Evolutionary conservation across 2,888 invertebrate genomes (phyloP).

Genomic region (Drosophila borealis): DNA sequence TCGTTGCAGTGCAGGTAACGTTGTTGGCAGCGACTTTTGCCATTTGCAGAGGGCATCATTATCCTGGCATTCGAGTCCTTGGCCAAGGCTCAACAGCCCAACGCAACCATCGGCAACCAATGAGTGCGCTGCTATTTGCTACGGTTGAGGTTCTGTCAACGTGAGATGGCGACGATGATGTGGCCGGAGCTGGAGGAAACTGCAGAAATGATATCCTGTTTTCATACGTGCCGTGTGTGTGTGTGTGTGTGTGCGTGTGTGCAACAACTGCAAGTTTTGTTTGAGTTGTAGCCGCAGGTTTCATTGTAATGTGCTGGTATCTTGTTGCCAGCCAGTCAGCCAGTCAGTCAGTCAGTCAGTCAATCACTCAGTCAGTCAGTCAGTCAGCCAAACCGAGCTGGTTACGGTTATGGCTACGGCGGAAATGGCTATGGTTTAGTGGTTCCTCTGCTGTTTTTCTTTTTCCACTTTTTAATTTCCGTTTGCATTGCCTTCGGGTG

Average conservation of each 20-base stretch:
- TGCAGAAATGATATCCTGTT: constrained; percentile 66
- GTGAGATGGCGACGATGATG: constrained; percentile 17
- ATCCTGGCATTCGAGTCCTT: constrained; percentile 55
- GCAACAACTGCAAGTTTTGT: constrained; percentile 71
- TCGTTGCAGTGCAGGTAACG: constrained; percentile 11
- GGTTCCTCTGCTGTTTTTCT: constrained; percentile 74
- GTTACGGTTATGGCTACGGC: constrained; percentile 53
- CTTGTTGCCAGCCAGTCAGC: constrained; percentile 60
- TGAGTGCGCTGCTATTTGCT: background rate
- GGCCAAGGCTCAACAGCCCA: constrained; percentile 25
- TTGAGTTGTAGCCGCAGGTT: constrained; percentile 74
- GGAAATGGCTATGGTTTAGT: constrained; percentile 71
- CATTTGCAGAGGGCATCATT: constrained; percentile 57
- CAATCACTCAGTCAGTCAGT: constrained; percentile 21
- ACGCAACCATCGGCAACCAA: constrained; percentile 12
- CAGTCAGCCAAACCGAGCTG: constrained; percentile 43
- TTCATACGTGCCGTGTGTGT: constrained; percentile 44
- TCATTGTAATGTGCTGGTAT: constrained; percentile 77
- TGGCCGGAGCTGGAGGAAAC: constrained; percentile 11
- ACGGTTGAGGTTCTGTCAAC: constrained; percentile 10
- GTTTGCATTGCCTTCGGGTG: constrained; percentile 65
- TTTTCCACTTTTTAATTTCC: constrained; percentile 80
- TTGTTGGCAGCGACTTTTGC: constrained; percentile 42
- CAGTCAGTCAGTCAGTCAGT: constrained; percentile 13
- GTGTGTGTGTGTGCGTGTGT: constrained; percentile 25